Conservation (phyloP, 1,140 invertebrate genomes). For the Danaus melanippus region DNA sequence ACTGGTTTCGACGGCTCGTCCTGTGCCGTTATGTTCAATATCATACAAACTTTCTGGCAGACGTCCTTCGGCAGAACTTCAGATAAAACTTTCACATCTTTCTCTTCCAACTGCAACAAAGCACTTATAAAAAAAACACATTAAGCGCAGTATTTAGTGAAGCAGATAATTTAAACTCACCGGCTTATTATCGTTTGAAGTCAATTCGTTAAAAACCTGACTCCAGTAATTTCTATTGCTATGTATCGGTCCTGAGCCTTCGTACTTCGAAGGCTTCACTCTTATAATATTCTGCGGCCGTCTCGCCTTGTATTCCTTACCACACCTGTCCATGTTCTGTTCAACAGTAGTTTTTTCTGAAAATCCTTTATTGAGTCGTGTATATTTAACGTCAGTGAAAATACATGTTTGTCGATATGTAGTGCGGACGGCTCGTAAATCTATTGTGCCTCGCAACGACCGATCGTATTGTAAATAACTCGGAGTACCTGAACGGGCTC, state of each 20-base stretch:
- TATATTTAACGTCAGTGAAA: conserved; percentile 27
- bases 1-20: not conserved
- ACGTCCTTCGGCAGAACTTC: conserved; percentile 49
- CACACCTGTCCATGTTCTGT: conserved; percentile 10
- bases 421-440: conserved; percentile 24
- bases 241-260: conserved; percentile 36
- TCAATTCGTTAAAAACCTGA: conserved; percentile 36
- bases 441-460: conserved; percentile 27
- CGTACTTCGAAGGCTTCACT: conserved; percentile 46
- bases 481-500: conserved; percentile 18
- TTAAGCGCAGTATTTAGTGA: not conserved
- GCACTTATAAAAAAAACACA: not conserved
- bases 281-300: conserved; percentile 39
- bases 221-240: conserved; percentile 53
- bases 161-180: conserved; percentile 28
- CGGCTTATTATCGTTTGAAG: conserved; percentile 17
- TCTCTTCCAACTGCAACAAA: conserved; percentile 27
- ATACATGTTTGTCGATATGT: conserved; percentile 23
- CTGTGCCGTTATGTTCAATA: conserved; percentile 32
- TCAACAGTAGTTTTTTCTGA: too few species aligned
- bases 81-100: conserved; percentile 41
- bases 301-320: conserved; percentile 13
- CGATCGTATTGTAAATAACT: conserved; percentile 29
- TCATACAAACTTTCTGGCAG: conserved; percentile 48
- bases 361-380: conserved; percentile 20